Percentiles rank a stretch among this genome's conserved stretches.
Evolutionary conservation across 2,113 vertebrate species (phyloP).

Genomic region (Seriola rivoliana): DNA sequence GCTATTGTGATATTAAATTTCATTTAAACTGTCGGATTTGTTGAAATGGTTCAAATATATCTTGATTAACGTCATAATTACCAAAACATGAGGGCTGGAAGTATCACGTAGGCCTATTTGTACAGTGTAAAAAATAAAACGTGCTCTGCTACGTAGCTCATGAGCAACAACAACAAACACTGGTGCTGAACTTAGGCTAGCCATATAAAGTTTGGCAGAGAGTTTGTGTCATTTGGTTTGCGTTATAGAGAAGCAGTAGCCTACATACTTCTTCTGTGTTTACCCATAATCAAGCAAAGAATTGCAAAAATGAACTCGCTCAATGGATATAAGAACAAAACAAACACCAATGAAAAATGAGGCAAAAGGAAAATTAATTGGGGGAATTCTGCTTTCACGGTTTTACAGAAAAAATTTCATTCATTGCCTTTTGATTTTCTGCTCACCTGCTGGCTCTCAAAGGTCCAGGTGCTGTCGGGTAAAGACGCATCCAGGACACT

Average conservation of each 20-base stretch:
- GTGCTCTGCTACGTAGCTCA: background rate
- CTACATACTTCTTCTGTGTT: background rate
- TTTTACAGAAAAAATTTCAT: background rate
- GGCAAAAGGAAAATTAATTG: background rate
- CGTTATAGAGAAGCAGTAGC: background rate
- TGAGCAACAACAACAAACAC: background rate
- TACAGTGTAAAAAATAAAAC: background rate
- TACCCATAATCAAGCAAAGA: background rate
- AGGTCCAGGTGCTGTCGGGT: slow-evolving; percentile 81
- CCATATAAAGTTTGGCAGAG: background rate
- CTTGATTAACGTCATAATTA: background rate
- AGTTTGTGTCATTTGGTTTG: background rate
- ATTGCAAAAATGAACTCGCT: too few species aligned
- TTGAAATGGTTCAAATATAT: background rate
- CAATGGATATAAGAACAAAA: background rate
- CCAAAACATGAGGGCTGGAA: too few species aligned
- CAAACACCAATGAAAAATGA: background rate
- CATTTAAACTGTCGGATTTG: background rate
- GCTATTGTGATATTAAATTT: background rate
- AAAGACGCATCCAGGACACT: slow-evolving; percentile 75
- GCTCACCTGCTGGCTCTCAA: slow-evolving; percentile 84
- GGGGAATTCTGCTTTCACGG: background rate
- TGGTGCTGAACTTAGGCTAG: too few species aligned
- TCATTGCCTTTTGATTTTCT: background rate
- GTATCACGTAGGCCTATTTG: too few species aligned